Evolutionary conservation across 2,888 invertebrate species (phyloP), one percentile per base, ranked within the genome.

Genomic region (Actias luna): DNA sequence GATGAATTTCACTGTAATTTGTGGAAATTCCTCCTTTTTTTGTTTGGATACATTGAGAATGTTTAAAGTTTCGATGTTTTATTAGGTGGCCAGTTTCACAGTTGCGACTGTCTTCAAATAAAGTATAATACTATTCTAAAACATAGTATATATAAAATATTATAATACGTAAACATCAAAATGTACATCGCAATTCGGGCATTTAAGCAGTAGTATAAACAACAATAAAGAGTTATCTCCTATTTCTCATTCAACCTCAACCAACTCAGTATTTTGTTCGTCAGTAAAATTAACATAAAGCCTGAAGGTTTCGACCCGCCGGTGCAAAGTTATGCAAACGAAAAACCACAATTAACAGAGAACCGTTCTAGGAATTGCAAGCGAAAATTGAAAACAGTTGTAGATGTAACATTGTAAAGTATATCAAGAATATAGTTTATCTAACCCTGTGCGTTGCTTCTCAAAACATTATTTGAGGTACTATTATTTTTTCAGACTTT

Each of bases 271-370:
- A 46, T 46, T 46, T 22, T 22, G 46, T 29, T 55, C 29, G 2
- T 29, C 29, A 55, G n/a, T 29, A n/a, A 29, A 55, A 55, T 55
- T 27, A 55, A 55, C 29, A 27, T 16, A n/a, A 55, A 55, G 29
- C 10, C 29, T 29, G 55, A 29, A 27, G 29, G 55, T 29, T 55
- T 55, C 55, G 55, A 29, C 16, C 55, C 55, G 18, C 29, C 55
- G 55, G 29, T 29, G n/a, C 29, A 55, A 55, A 29, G 55, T 55
- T 55, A 55, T 29, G 29, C 29, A 16, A 55, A 55, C 55, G 55
- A 18, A 29, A 55, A 55, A 29, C 55, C 55, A 55, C 55, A 55
- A 55, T 55, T 55, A 55, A 55, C 29, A n/a, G 55, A 16, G 29
- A 29, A n/a, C 55, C 5, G 29, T 29, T 55, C 29, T n/a, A 55